These are phyloP conservation scores for Lota lota DNA, from an alignment of 2,113 vertebrate species.

Conservation along the genomic window DNA sequence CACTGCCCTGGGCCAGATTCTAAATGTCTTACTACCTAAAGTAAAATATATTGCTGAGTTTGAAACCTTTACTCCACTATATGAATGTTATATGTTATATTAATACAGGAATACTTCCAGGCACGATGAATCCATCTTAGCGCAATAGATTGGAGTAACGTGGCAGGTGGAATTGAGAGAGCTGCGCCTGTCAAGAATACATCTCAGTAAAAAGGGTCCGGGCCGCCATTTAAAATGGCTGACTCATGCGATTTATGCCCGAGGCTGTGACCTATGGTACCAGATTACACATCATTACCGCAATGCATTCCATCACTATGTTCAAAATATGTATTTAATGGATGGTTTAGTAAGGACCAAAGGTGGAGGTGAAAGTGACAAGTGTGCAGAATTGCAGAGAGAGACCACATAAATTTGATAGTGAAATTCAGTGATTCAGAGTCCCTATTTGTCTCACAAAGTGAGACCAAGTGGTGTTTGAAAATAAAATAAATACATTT, in stretches of 20 bases:
- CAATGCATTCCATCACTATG: too few species aligned
- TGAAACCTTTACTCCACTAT: constrained; percentile 32
- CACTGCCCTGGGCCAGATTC: constrained; percentile 37
- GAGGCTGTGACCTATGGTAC: too few species aligned
- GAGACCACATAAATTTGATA: background rate
- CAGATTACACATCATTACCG: too few species aligned
- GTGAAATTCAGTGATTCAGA: background rate
- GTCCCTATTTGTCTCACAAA: too few species aligned
- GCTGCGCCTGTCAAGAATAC: constrained; percentile 2
- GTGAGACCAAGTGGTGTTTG: too few species aligned
- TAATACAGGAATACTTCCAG: constrained; percentile 44
- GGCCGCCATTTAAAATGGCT: constrained; percentile 1
- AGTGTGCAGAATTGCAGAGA: background rate
- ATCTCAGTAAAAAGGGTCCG: constrained; percentile 10
- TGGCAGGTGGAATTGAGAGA: constrained; percentile 16
- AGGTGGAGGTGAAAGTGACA: background rate
- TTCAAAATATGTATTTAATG: too few species aligned
- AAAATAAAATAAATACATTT: too few species aligned
- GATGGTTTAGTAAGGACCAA: too few species aligned
- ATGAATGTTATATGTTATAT: constrained; percentile 52
- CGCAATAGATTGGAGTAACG: constrained; percentile 32
- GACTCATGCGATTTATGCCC: background rate
- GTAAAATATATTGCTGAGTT: constrained; percentile 56
- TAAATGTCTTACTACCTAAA: constrained; percentile 40
- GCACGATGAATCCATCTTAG: constrained; percentile 45